These are phyloP conservation scores for Orthonevra nobilis DNA, from an alignment of 2,888 invertebrate species.

Conservation along the genomic window DNA sequence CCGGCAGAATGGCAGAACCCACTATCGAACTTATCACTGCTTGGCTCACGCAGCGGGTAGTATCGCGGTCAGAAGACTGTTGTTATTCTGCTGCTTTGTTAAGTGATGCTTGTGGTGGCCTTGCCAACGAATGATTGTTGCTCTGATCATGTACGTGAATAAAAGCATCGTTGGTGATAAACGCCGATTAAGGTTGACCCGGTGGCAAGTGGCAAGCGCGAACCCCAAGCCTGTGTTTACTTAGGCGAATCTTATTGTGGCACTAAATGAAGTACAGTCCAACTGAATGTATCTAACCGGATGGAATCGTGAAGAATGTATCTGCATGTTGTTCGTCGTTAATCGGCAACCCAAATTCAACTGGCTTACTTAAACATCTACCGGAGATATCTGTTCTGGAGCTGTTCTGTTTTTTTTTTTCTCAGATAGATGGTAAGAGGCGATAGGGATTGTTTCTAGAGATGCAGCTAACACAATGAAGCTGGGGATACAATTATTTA, in stretches of 20 bases:
- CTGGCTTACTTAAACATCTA: slow-evolving; percentile 34
- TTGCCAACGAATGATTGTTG: slow-evolving; percentile 25
- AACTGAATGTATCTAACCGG: not conserved
- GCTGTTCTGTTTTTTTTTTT: not conserved
- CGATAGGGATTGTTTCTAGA: slow-evolving; percentile 28
- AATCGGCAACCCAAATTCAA: slow-evolving; percentile 43
- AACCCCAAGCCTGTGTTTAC: slow-evolving; percentile 18
- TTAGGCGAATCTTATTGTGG: slow-evolving; percentile 1
- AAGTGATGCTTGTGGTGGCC: slow-evolving; percentile 20
- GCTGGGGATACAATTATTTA: slow-evolving; percentile 8
- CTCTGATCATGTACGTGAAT: slow-evolving; percentile 10
- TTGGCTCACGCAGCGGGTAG: slow-evolving; percentile 28
- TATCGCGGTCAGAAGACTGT: slow-evolving; percentile 35
- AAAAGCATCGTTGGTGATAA: slow-evolving; percentile 28
- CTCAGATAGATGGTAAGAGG: slow-evolving; percentile 2
- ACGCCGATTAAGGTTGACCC: slow-evolving; percentile 32
- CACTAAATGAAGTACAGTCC: slow-evolving; percentile 22
- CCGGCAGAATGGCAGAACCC: not conserved
- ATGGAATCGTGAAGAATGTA: slow-evolving; percentile 31
- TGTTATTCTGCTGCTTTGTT: not conserved
- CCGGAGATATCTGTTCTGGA: slow-evolving; percentile 22
- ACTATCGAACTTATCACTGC: slow-evolving; percentile 31
- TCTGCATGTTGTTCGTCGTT: slow-evolving; percentile 5
- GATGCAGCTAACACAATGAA: slow-evolving; percentile 11
- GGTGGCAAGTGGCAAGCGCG: slow-evolving; percentile 2